Evolutionary conservation across 2,797 vertebrate species (phyloP), one percentile per base, ranked within the genome.

Genomic region (Philypnodon macrostomus): DNA sequence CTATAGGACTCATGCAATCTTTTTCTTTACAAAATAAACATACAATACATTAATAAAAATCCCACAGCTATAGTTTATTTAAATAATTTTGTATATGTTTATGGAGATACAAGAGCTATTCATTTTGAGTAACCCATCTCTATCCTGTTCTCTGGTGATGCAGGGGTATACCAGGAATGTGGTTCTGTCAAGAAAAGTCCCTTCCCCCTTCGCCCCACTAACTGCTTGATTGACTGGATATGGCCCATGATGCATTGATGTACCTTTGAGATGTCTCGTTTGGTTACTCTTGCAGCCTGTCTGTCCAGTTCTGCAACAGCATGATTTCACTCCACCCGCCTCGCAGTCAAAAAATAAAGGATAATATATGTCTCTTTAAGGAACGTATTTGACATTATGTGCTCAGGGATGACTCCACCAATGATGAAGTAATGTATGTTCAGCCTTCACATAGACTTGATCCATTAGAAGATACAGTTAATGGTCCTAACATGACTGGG

Each of bases 211-310:
- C 18, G 48, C 19, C 70, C 59, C 0, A 41, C 10, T 37, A 62
- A 47, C 36, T 65, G 58, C 75, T 61, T 77, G 80, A 79, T 60
- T 76, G 81, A 85, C 81, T 77, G 75, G 73, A 73, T 73, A 6
- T 57, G 49, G 34, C 63, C 53, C 4, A 24, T 33, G 37, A 23
- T 44, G 41, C 26, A 41, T 57, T 45, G 50, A 55, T 66, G 32
- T 31, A 45, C 19, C 47, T 38, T n/a, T 32, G 30, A 29, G 0
- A 52, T 27, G 46, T 39, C 41, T 16, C 12, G 33, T 45, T 67
- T 18, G 53, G 30, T 57, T 61, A 1, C 10, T 37, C 47, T 62
- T 41, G 3, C 6, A 35, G 41, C 73, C 65, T 53, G 80, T 75
- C 70, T 30, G 57, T 66, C 78, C 58, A 49, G 79, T 83, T 83